A percentile compares a stretch with the other conserved stretches of the same genome.
Conservation (phyloP, 2,888 invertebrate genomes). For the Metalampra italica region DNA sequence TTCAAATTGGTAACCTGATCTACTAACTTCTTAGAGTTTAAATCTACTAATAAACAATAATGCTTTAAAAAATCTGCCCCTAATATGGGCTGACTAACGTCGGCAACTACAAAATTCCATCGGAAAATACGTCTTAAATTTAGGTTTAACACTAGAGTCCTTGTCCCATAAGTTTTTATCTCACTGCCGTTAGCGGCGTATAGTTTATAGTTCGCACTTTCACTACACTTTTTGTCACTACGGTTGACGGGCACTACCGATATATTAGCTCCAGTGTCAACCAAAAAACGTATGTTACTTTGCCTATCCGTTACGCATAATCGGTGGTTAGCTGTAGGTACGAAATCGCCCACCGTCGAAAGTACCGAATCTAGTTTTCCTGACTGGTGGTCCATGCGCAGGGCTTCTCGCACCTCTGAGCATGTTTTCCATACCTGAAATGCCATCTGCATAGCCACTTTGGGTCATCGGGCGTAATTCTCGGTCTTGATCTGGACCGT, state of each 20-base stretch:
- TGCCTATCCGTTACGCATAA: slow-evolving; percentile 12
- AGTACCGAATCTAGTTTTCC: slow-evolving; percentile 6
- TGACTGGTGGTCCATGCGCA: slow-evolving; percentile 11
- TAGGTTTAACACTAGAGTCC: slow-evolving; percentile 9
- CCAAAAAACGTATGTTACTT: slow-evolving; percentile 8
- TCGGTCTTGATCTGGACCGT: not conserved
- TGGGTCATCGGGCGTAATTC: not conserved
- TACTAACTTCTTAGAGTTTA: not conserved
- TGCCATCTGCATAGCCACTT: slow-evolving; percentile 17
- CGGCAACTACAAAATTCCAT: slow-evolving; percentile 12
- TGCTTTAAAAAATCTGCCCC: slow-evolving; percentile 14
- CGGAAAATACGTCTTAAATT: slow-evolving; percentile 5
- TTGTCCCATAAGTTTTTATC: slow-evolving; percentile 13
- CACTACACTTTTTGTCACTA: not conserved
- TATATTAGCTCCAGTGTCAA: slow-evolving; percentile 17
- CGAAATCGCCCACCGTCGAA: slow-evolving; percentile 8
- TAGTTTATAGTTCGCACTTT: slow-evolving; percentile 5
- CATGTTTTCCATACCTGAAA: slow-evolving; percentile 7
- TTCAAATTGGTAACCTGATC: not conserved
- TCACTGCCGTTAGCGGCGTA: slow-evolving; percentile 16
- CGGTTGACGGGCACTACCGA: slow-evolving; percentile 10
- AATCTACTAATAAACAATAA: slow-evolving; percentile 10
- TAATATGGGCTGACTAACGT: slow-evolving; percentile 12
- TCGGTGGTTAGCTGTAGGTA: slow-evolving; percentile 2
- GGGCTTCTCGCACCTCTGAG: slow-evolving; percentile 12